Conservation (phyloP, 2,797 vertebrate genomes). For the Sebastes melanostomus region DNA sequence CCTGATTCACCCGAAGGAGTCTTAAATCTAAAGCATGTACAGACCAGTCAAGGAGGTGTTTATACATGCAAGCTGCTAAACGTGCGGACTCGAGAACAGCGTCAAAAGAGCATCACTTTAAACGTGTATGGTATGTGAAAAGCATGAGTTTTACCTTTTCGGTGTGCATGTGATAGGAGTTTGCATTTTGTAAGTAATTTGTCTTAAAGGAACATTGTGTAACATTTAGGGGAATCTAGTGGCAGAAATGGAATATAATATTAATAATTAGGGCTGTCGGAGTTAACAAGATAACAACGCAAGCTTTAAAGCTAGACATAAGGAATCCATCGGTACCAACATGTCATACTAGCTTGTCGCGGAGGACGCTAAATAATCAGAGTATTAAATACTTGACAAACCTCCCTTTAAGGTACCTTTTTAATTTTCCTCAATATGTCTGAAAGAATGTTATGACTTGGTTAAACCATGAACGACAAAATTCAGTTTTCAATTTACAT, state of each 20-base stretch:
- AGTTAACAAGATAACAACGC: too few relatives aligned
- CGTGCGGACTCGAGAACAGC: conserved; percentile 39
- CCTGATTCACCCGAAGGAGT: conserved; percentile 51
- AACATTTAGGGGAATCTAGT: too few relatives aligned
- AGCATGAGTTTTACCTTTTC: background rate
- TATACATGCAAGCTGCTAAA: conserved; percentile 83
- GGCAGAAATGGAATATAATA: too few relatives aligned
- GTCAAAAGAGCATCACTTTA: conserved; percentile 66
- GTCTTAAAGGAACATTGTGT: background rate
- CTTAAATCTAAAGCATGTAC: conserved; percentile 71
- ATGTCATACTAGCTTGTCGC: too few relatives aligned
- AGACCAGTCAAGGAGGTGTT: conserved; percentile 78
- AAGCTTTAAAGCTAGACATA: too few relatives aligned
- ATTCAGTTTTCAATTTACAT: background rate
- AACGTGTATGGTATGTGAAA: conserved; percentile 76
- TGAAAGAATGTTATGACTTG: background rate
- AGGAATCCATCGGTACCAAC: too few relatives aligned
- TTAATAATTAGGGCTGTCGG: too few relatives aligned
- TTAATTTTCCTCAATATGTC: background rate
- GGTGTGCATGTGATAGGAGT: background rate
- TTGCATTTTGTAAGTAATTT: background rate
- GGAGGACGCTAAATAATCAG: too few relatives aligned
- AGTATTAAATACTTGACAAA: too few relatives aligned
- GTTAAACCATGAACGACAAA: background rate
- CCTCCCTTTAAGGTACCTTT: too few relatives aligned